phyloP scores from a whole-genome alignment of 2,888 invertebrate species.

The Metacarcinus magister region DNA sequence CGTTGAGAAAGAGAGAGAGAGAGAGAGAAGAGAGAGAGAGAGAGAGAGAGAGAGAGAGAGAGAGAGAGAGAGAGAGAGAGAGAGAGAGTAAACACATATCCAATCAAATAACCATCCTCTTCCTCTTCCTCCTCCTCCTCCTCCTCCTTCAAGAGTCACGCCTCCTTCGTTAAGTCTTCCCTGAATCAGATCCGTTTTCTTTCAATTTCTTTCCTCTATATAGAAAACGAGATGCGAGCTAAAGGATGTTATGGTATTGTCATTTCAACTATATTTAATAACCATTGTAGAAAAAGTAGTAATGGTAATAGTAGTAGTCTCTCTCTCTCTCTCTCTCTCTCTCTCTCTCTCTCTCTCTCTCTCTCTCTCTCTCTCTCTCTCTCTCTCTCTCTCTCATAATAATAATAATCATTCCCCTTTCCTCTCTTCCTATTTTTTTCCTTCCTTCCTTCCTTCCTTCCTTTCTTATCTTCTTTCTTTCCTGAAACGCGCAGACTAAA shows the following conservation, averaged over 20 bases:
- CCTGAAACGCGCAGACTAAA: background rate
- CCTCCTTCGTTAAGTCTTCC: background rate
- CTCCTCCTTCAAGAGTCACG: background rate
- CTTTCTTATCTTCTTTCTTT: background rate
- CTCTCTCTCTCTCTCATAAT: background rate
- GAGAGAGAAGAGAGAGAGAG: background rate
- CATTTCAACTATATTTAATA: background rate
- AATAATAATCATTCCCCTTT: too few relatives aligned
- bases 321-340: too few relatives aligned
- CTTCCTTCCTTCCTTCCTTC: background rate
- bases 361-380: background rate
- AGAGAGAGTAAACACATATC: background rate
- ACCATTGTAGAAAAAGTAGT: background rate
- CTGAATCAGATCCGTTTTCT: background rate
- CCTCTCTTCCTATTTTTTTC: background rate
- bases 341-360: background rate
- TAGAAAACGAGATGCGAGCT: too few relatives aligned
- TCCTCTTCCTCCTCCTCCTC: background rate
- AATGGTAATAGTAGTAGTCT: background rate
- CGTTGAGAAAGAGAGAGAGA: background rate
- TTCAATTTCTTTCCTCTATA: too few relatives aligned
- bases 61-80: background rate
- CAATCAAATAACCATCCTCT: background rate
- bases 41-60: conserved; percentile 34
- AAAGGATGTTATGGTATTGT: too few relatives aligned